Percentiles rank a stretch among this genome's conserved stretches.
phyloP scores from a whole-genome alignment of 2,888 invertebrate genomes.

The Leptinotarsa tumamoca region DNA sequence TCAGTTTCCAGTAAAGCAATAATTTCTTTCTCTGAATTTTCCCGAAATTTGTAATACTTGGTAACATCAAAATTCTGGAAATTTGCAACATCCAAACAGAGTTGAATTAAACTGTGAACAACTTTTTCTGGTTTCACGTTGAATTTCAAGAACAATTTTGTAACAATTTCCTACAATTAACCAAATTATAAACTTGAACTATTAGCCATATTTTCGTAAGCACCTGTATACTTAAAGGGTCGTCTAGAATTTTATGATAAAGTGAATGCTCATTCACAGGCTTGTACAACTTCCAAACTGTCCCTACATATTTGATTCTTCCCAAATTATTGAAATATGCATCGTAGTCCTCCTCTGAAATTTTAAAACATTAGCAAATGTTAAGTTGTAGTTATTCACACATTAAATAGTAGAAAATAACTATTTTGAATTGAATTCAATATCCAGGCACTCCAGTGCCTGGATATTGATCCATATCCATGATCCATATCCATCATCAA shows the following conservation, averaged over 20 bases:
- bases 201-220: neutral
- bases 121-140: conserved; percentile 23
- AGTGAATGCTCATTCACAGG: conserved; percentile 27
- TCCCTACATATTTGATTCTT: conserved; percentile 29
- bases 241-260: conserved; percentile 28
- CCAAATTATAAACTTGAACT: neutral
- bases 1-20: conserved; percentile 30
- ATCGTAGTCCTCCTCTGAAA: conserved; percentile 37
- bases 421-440: neutral
- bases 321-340: conserved; percentile 25
- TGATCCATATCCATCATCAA: neutral
- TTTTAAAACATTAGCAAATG: neutral
- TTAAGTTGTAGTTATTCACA: too few species aligned
- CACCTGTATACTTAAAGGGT: conserved; percentile 32
- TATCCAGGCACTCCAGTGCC: neutral
- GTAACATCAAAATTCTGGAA: conserved; percentile 35
- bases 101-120: conserved; percentile 22
- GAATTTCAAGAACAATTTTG: conserved; percentile 31
- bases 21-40: conserved; percentile 24
- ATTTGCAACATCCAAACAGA: conserved; percentile 35
- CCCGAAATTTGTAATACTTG: conserved; percentile 20
- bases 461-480: neutral
- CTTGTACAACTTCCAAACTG: conserved; percentile 35
- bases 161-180: conserved; percentile 28
- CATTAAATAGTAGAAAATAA: too few species aligned